Evolutionary conservation across 2,797 vertebrate genomes (phyloP).

Genomic region (Merluccius polli): DNA sequence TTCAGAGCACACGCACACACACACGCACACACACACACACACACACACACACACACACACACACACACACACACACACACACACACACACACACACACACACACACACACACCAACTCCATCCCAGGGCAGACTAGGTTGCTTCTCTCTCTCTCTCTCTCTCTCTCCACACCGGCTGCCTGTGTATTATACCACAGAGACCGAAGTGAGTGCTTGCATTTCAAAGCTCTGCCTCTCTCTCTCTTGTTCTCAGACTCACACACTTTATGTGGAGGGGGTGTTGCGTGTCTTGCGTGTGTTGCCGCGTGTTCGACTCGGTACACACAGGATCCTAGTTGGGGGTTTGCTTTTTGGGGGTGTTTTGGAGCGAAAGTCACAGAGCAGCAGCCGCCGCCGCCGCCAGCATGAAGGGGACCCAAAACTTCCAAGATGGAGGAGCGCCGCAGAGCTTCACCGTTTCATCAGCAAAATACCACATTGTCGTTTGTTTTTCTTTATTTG

Average conservation of each 20-base stretch:
- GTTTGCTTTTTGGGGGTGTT: too few relatives aligned
- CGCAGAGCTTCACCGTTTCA: too few relatives aligned
- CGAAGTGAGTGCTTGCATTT: not conserved
- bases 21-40: not conserved
- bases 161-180: not conserved
- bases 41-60: too few relatives aligned
- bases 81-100: constrained; percentile 5
- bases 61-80: too few relatives aligned
- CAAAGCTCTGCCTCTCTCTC: not conserved
- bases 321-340: too few relatives aligned
- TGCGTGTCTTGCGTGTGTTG: too few relatives aligned
- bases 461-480: not conserved
- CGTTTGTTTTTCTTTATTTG: too few relatives aligned
- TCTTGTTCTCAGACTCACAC: not conserved
- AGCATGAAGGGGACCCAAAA: too few relatives aligned
- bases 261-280: too few relatives aligned
- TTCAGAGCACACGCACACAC: not conserved
- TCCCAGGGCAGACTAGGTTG: constrained; percentile 8
- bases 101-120: not conserved
- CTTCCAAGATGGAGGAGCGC: not conserved
- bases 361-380: too few relatives aligned
- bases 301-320: too few relatives aligned
- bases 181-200: not conserved
- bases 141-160: not conserved
- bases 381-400: too few relatives aligned